Evolutionary conservation across 2,113 vertebrate genomes (phyloP).

Genomic region (Chaenogobius annularis): DNA sequence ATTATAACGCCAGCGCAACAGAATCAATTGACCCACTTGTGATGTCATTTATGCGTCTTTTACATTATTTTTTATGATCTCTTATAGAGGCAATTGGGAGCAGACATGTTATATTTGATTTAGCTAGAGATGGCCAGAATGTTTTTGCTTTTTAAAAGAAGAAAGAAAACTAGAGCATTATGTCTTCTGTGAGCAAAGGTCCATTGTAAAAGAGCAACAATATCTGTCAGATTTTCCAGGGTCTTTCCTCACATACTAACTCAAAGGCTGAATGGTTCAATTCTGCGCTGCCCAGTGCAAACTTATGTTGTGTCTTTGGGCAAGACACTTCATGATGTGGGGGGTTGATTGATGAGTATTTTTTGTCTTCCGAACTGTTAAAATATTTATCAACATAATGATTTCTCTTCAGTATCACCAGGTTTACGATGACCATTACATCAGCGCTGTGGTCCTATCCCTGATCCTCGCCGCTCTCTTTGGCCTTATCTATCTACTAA

Average conservation of each 20-base stretch:
- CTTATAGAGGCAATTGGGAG: neutral
- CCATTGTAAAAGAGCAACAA: neutral
- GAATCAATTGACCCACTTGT: neutral
- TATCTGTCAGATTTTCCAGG: neutral
- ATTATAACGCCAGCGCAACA: neutral
- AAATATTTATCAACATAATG: neutral
- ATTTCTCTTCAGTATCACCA: conserved; percentile 86
- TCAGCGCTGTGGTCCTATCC: conserved; percentile 91
- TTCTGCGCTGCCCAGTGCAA: too few species aligned
- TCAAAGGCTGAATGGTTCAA: too few species aligned
- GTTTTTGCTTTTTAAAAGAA: too few species aligned
- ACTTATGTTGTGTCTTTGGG: neutral
- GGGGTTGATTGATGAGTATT: neutral
- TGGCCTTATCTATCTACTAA: conserved; percentile 94
- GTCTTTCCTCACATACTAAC: too few species aligned
- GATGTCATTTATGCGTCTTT: neutral
- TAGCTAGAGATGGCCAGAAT: neutral
- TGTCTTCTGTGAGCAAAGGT: neutral
- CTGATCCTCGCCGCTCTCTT: conserved; percentile 91
- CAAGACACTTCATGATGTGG: neutral
- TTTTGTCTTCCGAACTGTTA: too few species aligned
- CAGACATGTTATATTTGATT: neutral
- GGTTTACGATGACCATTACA: conserved; percentile 93
- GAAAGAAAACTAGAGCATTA: neutral
- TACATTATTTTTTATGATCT: neutral